Conservation (phyloP, 2,888 invertebrate genomes). For the Sarcophaga variegata region DNA sequence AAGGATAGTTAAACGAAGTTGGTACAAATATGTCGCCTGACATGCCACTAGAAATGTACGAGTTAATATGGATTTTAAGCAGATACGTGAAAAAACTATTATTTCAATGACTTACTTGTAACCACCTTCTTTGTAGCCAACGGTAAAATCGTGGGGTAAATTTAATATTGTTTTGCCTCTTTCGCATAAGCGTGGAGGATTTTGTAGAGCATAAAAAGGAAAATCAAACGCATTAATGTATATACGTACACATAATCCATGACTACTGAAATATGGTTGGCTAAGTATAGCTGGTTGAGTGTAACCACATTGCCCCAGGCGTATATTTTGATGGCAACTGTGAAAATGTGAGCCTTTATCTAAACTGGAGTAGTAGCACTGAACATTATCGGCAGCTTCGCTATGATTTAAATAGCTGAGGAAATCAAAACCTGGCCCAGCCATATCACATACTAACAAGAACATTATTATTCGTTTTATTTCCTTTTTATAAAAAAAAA, state of each 20-base stretch:
- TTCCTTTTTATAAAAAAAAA: neutral
- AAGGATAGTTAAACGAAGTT: constrained; percentile 77
- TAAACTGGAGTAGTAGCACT: constrained; percentile 79
- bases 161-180: constrained; percentile 72
- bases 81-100: neutral
- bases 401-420: constrained; percentile 74
- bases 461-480: neutral
- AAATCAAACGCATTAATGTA: constrained; percentile 80
- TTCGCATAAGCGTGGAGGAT: constrained; percentile 74
- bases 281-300: constrained; percentile 77
- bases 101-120: constrained; percentile 67
- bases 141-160: constrained; percentile 77
- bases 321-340: constrained; percentile 80
- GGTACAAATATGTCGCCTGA: constrained; percentile 78
- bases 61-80: constrained; percentile 5
- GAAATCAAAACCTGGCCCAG: constrained; percentile 80
- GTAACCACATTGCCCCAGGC: constrained; percentile 79
- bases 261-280: constrained; percentile 77
- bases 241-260: constrained; percentile 79
- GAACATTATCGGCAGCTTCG: constrained; percentile 78
- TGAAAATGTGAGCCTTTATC: constrained; percentile 79
- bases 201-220: constrained; percentile 77
- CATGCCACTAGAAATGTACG: constrained; percentile 72
- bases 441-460: constrained; percentile 79
- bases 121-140: constrained; percentile 76